These are phyloP conservation scores for Poecilia gillii DNA, from an alignment of 2,797 vertebrate genomes.

Conservation along the genomic window DNA sequence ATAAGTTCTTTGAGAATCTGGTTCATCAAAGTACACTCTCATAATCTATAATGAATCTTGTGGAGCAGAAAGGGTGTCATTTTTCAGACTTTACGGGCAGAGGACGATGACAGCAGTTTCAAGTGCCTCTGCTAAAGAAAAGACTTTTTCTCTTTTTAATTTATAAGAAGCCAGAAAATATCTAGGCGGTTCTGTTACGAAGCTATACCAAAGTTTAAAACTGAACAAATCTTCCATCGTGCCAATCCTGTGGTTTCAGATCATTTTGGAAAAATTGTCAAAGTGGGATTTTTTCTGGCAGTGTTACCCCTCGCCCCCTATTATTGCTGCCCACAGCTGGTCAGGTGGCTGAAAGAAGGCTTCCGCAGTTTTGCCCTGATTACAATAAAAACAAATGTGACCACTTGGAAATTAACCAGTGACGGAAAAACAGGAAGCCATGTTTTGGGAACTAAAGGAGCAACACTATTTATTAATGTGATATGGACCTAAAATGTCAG, in stretches of 20 bases:
- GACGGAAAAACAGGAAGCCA: neutral
- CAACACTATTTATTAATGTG: neutral
- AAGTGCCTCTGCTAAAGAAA: slow-evolving; percentile 14
- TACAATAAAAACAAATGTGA: neutral
- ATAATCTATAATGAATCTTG: slow-evolving; percentile 37
- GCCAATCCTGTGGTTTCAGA: neutral
- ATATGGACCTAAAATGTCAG: neutral
- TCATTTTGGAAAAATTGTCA: neutral
- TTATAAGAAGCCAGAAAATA: slow-evolving; percentile 21
- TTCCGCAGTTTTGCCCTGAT: neutral
- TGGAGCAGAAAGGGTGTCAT: slow-evolving; percentile 16
- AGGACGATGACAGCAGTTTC: slow-evolving; percentile 12
- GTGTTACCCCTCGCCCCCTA: neutral
- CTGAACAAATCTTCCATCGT: neutral
- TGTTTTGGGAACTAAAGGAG: neutral
- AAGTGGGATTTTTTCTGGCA: neutral
- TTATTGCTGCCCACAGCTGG: neutral
- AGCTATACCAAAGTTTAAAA: neutral
- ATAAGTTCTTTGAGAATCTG: slow-evolving; percentile 12
- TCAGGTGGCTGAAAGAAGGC: neutral
- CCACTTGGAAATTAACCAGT: neutral
- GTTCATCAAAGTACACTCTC: slow-evolving; percentile 21
- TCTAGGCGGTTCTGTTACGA: neutral
- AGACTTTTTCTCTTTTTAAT: slow-evolving; percentile 19
- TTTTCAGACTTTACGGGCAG: slow-evolving; percentile 1